Percentiles rank a stretch among this genome's conserved stretches.
Conservation (phyloP, 2,797 vertebrate species). For the Valencia hispanica region DNA sequence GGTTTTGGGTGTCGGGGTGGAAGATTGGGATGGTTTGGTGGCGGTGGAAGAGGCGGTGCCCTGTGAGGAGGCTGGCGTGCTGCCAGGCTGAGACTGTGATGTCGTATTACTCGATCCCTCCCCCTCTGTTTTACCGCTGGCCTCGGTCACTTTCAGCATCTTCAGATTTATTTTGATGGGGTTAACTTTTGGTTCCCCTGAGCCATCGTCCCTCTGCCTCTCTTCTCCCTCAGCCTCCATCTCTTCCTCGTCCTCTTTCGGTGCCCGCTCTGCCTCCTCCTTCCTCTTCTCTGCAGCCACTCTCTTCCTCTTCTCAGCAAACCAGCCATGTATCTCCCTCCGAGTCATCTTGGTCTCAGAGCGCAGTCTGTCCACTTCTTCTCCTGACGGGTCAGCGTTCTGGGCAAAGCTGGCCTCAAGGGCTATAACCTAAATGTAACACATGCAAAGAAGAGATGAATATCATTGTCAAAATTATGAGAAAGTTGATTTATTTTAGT, state of each 20-base stretch:
- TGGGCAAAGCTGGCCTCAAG: slow-evolving; percentile 93
- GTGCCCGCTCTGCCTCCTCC: slow-evolving; percentile 77
- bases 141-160: slow-evolving; percentile 95
- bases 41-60: slow-evolving; percentile 29
- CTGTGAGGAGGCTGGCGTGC: slow-evolving; percentile 40
- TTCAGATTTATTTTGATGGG: slow-evolving; percentile 99
- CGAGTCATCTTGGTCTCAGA: slow-evolving; percentile 97
- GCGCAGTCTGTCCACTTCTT: slow-evolving; percentile 93
- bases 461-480: background rate
- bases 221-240: slow-evolving; percentile 78
- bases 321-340: slow-evolving; percentile 97
- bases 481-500: background rate
- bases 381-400: slow-evolving; percentile 85
- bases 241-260: slow-evolving; percentile 77
- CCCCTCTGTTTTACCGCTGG: slow-evolving; percentile 83
- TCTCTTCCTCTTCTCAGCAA: slow-evolving; percentile 90
- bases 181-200: slow-evolving; percentile 89
- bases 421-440: slow-evolving; percentile 81
- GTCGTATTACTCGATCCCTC: slow-evolving; percentile 48
- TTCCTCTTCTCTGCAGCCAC: slow-evolving; percentile 83
- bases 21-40: slow-evolving; percentile 47
- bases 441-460: background rate
- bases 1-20: slow-evolving; percentile 48
- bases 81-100: slow-evolving; percentile 40
- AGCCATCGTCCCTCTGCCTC: slow-evolving; percentile 72